Base-by-base conservation (phyloP, 2,797 vertebrate genomes). In the Hybognathus amarus region DNA sequence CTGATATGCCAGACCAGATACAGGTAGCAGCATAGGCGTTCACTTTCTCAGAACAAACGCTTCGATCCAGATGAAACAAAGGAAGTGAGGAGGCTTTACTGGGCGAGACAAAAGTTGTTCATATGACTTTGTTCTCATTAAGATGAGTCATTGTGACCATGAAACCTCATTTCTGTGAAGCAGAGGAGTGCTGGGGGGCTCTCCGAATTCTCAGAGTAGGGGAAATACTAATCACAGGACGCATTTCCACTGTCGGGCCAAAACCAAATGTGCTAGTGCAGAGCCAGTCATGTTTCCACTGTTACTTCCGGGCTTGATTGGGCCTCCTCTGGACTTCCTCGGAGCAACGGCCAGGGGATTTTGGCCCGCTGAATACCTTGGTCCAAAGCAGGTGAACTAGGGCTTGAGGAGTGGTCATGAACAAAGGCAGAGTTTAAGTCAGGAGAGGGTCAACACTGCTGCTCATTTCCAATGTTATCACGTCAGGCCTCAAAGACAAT, bases 1-100 rank as follows among this genome's bases (percentile, higher is more conserved):
- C 67, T 47, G 77, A 82, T 73, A 82, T 73, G 70, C 68, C 75
- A 78, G 74, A 73, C 75, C 56, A 82, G 22, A 70, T 75, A 36
- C 36, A 71, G 67, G 56, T 73, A 47, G 45, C 45, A 47, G 45
- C 45, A 13, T 47, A 56, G 77, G 45, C 20, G 22, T 71, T 82
- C 61, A 85, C 50, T 77, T 75, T 77, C 18, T 77, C 27, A 64
- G 50, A 40, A 77, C 56, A 61, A 68, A 47, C 4, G 75, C 27
- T 52, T 85, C 4, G 1, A 69, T 42, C 42, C 24, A 67, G 73
- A 76, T 36, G 78, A 85, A 81, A 81, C 63, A 85, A 78, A 85
- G 80, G 27, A 82, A 85, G 40, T 11, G 22, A 38, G 13, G 17
- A 76, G 8, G 56, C 27, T 80, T 67, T 67, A 54, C 45, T 15